These are phyloP conservation scores for Drosophila meridionalis DNA, from an alignment of 2,888 invertebrate species.

Conservation along the genomic window DNA sequence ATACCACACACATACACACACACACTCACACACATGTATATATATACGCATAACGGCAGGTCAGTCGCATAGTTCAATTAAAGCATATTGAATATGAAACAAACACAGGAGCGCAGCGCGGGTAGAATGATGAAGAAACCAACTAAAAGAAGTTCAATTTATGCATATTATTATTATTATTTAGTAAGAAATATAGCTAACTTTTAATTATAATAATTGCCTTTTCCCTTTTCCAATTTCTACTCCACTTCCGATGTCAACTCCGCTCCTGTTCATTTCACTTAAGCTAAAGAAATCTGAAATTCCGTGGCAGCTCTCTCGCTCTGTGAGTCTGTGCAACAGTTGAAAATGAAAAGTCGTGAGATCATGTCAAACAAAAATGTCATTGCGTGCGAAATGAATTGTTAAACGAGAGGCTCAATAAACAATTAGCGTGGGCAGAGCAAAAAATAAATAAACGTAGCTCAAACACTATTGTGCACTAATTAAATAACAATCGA, in stretches of 20 bases:
- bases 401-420: slow-evolving; percentile 9
- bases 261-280: slow-evolving; percentile 47
- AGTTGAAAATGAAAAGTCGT: slow-evolving; percentile 55
- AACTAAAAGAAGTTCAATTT: background rate
- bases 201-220: background rate
- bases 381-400: slow-evolving; percentile 14
- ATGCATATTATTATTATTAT: background rate
- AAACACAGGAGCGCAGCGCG: slow-evolving; percentile 56
- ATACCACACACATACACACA: slow-evolving; percentile 10
- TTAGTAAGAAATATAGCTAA: background rate
- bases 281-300: slow-evolving; percentile 63
- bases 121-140: background rate
- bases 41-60: slow-evolving; percentile 44
- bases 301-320: slow-evolving; percentile 43
- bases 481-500: slow-evolving; percentile 43
- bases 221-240: background rate
- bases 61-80: slow-evolving; percentile 78
- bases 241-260: background rate
- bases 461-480: slow-evolving; percentile 27
- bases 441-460: slow-evolving; percentile 7
- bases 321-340: slow-evolving; percentile 8
- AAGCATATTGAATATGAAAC: slow-evolving; percentile 60
- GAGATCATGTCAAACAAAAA: slow-evolving; percentile 25
- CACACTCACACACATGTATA: background rate
- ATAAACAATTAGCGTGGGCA: slow-evolving; percentile 14